Evolutionary conservation across 2,888 invertebrate genomes (phyloP), one percentile per base, ranked within the genome.

Genomic region (Latrodectus elegans): DNA sequence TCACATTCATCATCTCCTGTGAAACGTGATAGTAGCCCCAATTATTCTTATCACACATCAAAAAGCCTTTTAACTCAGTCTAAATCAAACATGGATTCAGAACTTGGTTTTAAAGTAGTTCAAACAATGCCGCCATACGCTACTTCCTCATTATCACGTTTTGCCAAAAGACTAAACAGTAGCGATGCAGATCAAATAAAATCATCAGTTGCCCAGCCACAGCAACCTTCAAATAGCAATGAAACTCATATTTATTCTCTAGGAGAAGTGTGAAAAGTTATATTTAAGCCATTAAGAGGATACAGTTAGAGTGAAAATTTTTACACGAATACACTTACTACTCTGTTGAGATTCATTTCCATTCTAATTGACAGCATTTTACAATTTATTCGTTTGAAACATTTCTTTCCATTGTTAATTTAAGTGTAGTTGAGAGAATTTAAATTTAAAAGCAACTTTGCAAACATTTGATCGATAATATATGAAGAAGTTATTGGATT

Each of bases 31-130:
- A 10, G 15, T 55, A 38, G 22, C 3, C 22, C 12, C 0, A 71
- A 73, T 4, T 87, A 87, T 55, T 72, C 76, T 17, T 87, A 87
- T n/a, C 86, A 87, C 15, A 87, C 86, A 9, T 52, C 52, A 8
- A 81, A 38, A 49, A 87, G 86, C n/a, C 67, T 87, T 9, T 14
- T 14, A 26, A 60, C 72, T n/a, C 65, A 76, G 51, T 67, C 15
- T 9, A 55, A 67, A 51, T 65, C 53, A 8, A 38, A 65, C 12
- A 68, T 14, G 2, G 53, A 75, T 14, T 51, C 60, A n/a, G 81
- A 87, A 51, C 38, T 87, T 9, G 86, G 86, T 15, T 87, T 87
- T 51, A 76, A 72, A 67, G 55, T 87, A 67, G 86, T 87, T 9
- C 49, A 77, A 51, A 55, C 86, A n/a, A 65, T 77, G 51, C 81